Evolutionary conservation across 2,888 invertebrate species (phyloP), one percentile per base, ranked within the genome.

Genomic region (Drosophila limbata): DNA sequence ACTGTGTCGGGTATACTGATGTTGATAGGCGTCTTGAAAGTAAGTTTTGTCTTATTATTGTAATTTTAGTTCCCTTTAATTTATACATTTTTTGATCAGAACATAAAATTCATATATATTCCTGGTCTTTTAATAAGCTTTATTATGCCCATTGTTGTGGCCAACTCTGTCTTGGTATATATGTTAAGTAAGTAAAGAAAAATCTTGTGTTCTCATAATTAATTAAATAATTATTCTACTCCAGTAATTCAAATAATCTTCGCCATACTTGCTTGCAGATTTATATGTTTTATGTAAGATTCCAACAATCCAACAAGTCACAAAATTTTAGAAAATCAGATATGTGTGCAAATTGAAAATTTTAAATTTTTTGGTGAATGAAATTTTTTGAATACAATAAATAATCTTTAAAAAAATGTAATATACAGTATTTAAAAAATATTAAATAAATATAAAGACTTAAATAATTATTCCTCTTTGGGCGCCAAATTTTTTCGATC

Each of bases 1-100:
- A 9, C 21, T 17, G 4, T 57, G 13, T 35, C 57, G 5, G 57
- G 57, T 37, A 10, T 57, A 28, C 44, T 57, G 15, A 57, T 57
- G 57, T 37, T 57, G 9, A 57, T 57, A 17, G 57, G 57, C 17
- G 57, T 57, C 9, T 17, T 57, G 9, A 57, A 57, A 47, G 57
- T 47, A 47, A 37, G 57, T 47, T 6, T 33, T 1, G 19, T 9
- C 4, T 13, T n/a, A 15, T 17, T 13, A 9, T 13, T 40, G 4
- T 47, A 10, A 33, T 15, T 48, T 33, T 2, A 19, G 5, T 13
- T n/a, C 1, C 4, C 1, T 31, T 53, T 42, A 15, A 11, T 17
- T 0, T 37, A 5, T 21, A 37, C 28, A 8, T 35, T n/a, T 19
- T 13, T 35, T 37, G n/a, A 45, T 19, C 19, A 56, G 55, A 56